These are phyloP conservation scores for Laothoe populi DNA, from an alignment of 2,888 invertebrate genomes.

Conservation along the genomic window DNA sequence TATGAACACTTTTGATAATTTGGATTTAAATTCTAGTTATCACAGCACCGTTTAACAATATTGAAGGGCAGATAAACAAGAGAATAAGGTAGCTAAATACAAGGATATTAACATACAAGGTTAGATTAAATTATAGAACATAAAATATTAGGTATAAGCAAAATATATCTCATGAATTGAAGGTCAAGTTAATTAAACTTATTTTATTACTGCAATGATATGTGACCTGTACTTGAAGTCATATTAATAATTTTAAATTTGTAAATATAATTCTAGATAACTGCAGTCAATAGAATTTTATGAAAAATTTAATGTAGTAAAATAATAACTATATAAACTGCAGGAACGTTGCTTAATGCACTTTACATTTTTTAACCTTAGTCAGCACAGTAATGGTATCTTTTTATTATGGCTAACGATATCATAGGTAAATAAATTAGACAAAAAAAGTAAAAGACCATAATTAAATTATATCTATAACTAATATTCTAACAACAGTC, in stretches of 20 bases:
- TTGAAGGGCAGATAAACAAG: too few relatives aligned
- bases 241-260: background rate
- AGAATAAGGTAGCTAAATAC: too few relatives aligned
- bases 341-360: conserved; percentile 19
- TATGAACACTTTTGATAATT: too few relatives aligned
- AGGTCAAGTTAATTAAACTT: background rate
- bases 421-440: background rate
- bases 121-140: background rate
- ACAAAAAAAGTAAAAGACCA: background rate
- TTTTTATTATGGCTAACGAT: background rate
- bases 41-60: too few relatives aligned
- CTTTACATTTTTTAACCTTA: conserved; percentile 30
- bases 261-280: background rate
- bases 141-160: background rate
- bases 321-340: too few relatives aligned
- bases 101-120: background rate
- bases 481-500: background rate
- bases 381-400: conserved; percentile 33
- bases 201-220: background rate
- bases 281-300: background rate
- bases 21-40: too few relatives aligned
- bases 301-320: too few relatives aligned
- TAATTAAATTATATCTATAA: background rate
- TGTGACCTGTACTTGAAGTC: background rate
- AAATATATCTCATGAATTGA: background rate